Evolutionary conservation across 1,140 invertebrate species (phyloP).

Genomic region (Thalassaphorura encarpata): DNA sequence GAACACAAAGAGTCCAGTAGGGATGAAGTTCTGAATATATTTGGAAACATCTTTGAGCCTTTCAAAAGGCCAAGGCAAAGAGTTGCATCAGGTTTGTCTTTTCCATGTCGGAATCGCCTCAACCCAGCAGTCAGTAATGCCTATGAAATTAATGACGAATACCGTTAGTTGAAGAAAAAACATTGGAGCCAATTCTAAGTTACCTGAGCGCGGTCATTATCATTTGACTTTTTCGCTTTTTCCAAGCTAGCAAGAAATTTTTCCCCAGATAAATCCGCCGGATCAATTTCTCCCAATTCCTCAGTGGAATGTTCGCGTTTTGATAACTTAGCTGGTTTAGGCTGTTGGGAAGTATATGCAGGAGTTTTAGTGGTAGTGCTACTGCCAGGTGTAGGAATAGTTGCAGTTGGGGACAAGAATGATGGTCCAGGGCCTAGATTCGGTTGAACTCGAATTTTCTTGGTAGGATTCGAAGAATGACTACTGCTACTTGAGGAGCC

Average conservation of each 20-base stretch:
- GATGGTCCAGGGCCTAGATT: background rate
- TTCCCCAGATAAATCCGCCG: constrained; percentile 6
- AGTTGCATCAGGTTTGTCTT: constrained; percentile 19
- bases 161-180: constrained; percentile 1
- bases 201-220: constrained; percentile 9
- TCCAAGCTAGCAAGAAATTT: constrained; percentile 12
- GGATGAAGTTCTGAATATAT: constrained; percentile 4
- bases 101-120: constrained; percentile 11
- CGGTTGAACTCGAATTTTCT: constrained; percentile 14
- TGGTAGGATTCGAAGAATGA: too few species aligned
- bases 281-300: constrained; percentile 1
- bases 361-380: background rate
- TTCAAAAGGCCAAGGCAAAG: constrained; percentile 13
- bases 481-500: background rate
- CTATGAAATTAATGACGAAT: constrained; percentile 3
- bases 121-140: constrained; percentile 12
- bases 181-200: background rate
- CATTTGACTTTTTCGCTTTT: constrained; percentile 5
- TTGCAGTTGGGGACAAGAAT: background rate
- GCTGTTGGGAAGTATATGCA: too few species aligned
- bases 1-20: constrained; percentile 11
- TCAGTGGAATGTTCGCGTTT: background rate
- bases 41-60: constrained; percentile 6
- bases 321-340: background rate
- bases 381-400: background rate